These are phyloP conservation scores for Isichthys henryi DNA, from an alignment of 2,113 vertebrate species.

Conservation along the genomic window DNA sequence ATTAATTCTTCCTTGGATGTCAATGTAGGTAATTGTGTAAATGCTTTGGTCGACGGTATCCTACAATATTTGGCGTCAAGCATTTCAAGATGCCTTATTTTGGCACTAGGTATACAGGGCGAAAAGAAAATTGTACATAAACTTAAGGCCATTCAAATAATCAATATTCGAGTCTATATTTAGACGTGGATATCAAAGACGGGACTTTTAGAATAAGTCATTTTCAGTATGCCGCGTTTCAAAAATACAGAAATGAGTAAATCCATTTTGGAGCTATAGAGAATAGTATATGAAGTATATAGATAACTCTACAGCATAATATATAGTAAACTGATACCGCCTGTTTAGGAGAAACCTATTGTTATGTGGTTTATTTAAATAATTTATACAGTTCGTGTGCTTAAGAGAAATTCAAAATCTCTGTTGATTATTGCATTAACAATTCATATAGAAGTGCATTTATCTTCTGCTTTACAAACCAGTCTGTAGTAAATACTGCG, in stretches of 20 bases:
- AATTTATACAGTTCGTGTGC: not conserved
- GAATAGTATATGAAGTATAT: not conserved
- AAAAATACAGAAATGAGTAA: not conserved
- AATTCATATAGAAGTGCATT: not conserved
- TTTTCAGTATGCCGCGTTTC: not conserved
- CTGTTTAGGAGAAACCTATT: not conserved
- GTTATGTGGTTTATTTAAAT: not conserved
- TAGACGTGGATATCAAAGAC: not conserved
- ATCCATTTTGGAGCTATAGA: not conserved
- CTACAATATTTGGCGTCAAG: not conserved
- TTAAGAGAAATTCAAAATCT: not conserved
- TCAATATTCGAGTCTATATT: not conserved
- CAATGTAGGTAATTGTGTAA: not conserved
- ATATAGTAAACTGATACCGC: not conserved
- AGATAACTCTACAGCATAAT: not conserved
- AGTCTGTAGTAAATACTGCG: not conserved
- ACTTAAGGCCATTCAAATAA: not conserved
- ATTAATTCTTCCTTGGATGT: too few relatives aligned
- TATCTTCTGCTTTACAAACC: not conserved
- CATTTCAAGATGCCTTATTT: not conserved
- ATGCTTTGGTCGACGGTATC: not conserved
- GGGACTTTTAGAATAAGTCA: not conserved
- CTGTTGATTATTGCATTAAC: not conserved
- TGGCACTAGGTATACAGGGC: not conserved
- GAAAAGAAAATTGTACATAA: not conserved